Conservation (phyloP, 2,797 vertebrate genomes). For the Jordanella pulchra region DNA sequence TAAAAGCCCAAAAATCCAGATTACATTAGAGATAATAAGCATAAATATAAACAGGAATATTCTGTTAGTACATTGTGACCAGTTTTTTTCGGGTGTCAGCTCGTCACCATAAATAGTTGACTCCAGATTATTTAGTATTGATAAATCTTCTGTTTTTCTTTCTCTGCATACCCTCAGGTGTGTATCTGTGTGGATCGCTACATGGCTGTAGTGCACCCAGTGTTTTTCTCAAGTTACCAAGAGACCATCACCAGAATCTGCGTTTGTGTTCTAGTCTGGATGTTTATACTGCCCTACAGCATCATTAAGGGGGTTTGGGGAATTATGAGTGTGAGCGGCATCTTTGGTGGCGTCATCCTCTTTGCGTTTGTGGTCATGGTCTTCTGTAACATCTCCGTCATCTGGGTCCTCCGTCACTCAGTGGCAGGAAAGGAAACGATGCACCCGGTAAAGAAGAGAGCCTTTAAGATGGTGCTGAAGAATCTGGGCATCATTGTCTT, state of each 20-base stretch:
- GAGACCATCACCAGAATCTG: slow-evolving; percentile 66
- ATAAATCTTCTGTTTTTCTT: background rate
- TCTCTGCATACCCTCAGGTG: slow-evolving; percentile 47
- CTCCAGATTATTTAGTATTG: background rate
- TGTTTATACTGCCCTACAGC: slow-evolving; percentile 62
- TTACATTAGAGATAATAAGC: too few relatives aligned
- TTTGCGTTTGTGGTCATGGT: slow-evolving; percentile 75
- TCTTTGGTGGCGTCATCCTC: slow-evolving; percentile 77
- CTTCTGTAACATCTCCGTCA: slow-evolving; percentile 79
- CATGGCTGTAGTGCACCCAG: slow-evolving; percentile 77
- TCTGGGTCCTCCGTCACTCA: slow-evolving; percentile 78
- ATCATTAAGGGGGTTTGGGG: slow-evolving; percentile 66
- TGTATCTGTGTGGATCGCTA: slow-evolving; percentile 82
- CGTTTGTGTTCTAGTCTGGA: slow-evolving; percentile 67
- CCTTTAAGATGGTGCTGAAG: slow-evolving; percentile 76
- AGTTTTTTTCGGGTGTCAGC: too few relatives aligned
- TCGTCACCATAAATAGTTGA: too few relatives aligned
- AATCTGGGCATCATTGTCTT: slow-evolving; percentile 73
- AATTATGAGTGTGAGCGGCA: slow-evolving; percentile 47
- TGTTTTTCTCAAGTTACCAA: slow-evolving; percentile 69
- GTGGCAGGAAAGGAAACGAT: slow-evolving; percentile 76
- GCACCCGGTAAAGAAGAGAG: slow-evolving; percentile 80
- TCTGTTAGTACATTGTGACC: too few relatives aligned
- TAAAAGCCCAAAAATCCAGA: background rate
- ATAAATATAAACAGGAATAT: too few relatives aligned